Percentiles rank a stretch among this genome's conserved stretches.
Conservation (phyloP, 2,113 vertebrate species). For the Rhadina sibilatrix region DNA sequence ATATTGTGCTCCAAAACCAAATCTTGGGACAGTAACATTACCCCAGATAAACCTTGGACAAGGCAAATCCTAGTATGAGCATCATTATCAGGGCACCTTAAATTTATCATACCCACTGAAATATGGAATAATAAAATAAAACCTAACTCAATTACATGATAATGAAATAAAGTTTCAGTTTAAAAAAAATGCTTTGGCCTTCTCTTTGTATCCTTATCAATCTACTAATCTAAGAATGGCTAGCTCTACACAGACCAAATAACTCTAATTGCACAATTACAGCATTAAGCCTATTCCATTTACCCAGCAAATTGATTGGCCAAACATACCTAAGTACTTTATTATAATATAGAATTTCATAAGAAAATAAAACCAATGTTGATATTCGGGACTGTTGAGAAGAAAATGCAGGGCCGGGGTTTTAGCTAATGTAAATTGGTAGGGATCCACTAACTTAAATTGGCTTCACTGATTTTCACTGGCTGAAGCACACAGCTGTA, state of each 20-base stretch:
- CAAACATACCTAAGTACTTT: slow-evolving; percentile 26
- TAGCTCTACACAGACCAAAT: slow-evolving; percentile 25
- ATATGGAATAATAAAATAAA: slow-evolving; percentile 61
- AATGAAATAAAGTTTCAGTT: slow-evolving; percentile 59
- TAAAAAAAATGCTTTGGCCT: slow-evolving; percentile 40
- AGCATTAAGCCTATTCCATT: slow-evolving; percentile 45
- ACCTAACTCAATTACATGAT: slow-evolving; percentile 40
- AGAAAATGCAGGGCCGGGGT: background rate
- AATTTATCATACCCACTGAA: slow-evolving; percentile 54
- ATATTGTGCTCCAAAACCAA: background rate
- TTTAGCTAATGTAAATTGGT: background rate
- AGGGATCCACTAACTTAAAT: background rate
- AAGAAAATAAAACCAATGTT: slow-evolving; percentile 11
- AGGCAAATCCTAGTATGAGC: background rate
- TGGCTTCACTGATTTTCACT: background rate
- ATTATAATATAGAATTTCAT: slow-evolving; percentile 36
- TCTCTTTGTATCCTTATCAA: slow-evolving; percentile 58
- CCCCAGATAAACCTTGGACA: background rate
- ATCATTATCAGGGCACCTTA: background rate
- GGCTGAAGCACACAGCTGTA: background rate
- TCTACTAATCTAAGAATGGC: slow-evolving; percentile 49
- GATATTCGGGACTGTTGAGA: background rate
- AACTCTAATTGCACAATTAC: slow-evolving; percentile 51
- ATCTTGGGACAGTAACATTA: background rate
- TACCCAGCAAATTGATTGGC: slow-evolving; percentile 51